A percentile compares a stretch with the other conserved stretches of the same genome.
These are phyloP conservation scores for Leptodirus hochenwartii DNA, from an alignment of 2,888 invertebrate species.

Conservation along the genomic window DNA sequence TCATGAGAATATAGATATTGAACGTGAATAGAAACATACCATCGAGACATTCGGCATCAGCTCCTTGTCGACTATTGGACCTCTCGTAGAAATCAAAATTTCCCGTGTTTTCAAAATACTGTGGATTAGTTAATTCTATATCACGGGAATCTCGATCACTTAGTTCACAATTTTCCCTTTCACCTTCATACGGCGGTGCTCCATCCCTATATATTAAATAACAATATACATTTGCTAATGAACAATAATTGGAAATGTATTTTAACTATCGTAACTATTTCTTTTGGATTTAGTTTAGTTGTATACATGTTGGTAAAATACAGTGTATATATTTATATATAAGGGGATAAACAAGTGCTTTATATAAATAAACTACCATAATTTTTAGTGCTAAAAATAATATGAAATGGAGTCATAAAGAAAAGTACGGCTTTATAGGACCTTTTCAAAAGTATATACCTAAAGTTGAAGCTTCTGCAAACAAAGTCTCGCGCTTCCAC, in stretches of 20 bases:
- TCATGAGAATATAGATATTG: not conserved
- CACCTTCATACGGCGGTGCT: conserved; percentile 33
- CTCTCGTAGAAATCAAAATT: conserved; percentile 77
- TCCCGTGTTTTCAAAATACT: conserved; percentile 65
- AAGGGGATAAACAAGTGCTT: too few relatives aligned
- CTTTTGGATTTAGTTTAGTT: too few relatives aligned
- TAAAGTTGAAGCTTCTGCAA: conserved; percentile 75
- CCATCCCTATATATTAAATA: conserved; percentile 13
- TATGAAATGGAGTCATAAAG: too few relatives aligned
- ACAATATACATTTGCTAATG: too few relatives aligned
- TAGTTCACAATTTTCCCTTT: conserved; percentile 74
- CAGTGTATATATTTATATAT: too few relatives aligned
- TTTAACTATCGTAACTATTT: too few relatives aligned
- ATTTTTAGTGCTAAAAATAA: too few relatives aligned
- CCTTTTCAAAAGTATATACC: conserved; percentile 33
- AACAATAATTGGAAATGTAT: too few relatives aligned
- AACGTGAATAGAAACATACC: conserved; percentile 31
- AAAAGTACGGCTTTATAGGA: not conserved
- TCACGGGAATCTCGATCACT: conserved; percentile 75
- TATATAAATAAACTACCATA: too few relatives aligned
- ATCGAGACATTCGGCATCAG: conserved; percentile 64
- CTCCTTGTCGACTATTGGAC: conserved; percentile 49
- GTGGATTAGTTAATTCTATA: conserved; percentile 67
- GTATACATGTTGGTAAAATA: too few relatives aligned
- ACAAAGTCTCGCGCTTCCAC: conserved; percentile 65